Conservation (phyloP, 2,888 invertebrate species). For the Xestia sexstrigata region DNA sequence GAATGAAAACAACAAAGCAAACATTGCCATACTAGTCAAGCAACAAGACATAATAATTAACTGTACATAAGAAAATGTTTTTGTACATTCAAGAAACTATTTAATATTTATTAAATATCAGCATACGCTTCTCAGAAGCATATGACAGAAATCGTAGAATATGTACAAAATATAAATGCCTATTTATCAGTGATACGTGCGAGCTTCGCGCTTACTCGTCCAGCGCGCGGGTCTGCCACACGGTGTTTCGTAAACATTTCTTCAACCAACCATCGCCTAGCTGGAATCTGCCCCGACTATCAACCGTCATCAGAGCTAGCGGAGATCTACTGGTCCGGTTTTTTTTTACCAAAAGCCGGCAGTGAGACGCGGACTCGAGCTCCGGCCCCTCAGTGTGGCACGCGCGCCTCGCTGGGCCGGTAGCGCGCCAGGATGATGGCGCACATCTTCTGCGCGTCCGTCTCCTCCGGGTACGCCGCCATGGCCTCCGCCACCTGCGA, state of each 20-base stretch:
- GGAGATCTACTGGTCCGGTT: slow-evolving; percentile 78
- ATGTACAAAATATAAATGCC: slow-evolving; percentile 75
- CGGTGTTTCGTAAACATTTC: slow-evolving; percentile 38
- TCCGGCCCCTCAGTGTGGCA: slow-evolving; percentile 71
- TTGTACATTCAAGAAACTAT: slow-evolving; percentile 77
- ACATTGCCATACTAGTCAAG: slow-evolving; percentile 60
- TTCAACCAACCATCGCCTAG: slow-evolving; percentile 6
- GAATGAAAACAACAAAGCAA: slow-evolving; percentile 55
- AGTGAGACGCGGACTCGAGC: slow-evolving; percentile 73
- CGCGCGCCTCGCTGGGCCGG: slow-evolving; percentile 84
- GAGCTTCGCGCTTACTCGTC: slow-evolving; percentile 22
- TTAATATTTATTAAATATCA: slow-evolving; percentile 72
- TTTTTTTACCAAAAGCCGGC: slow-evolving; percentile 82
- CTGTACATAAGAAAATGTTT: slow-evolving; percentile 66
- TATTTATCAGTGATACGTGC: slow-evolving; percentile 59
- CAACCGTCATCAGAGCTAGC: slow-evolving; percentile 55
- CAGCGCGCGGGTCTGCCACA: slow-evolving; percentile 5
- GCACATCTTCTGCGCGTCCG: slow-evolving; percentile 97
- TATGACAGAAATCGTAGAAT: slow-evolving; percentile 65
- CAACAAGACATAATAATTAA: slow-evolving; percentile 60
- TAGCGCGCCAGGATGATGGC: slow-evolving; percentile 95
- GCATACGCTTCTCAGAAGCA: slow-evolving; percentile 84
- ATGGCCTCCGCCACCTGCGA: slow-evolving; percentile 97
- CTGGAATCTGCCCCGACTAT: slow-evolving; percentile 25
- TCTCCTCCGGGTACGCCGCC: slow-evolving; percentile 96